Evolutionary conservation across 2,113 vertebrate species (phyloP).

Genomic region (Marmota flaviventris): DNA sequence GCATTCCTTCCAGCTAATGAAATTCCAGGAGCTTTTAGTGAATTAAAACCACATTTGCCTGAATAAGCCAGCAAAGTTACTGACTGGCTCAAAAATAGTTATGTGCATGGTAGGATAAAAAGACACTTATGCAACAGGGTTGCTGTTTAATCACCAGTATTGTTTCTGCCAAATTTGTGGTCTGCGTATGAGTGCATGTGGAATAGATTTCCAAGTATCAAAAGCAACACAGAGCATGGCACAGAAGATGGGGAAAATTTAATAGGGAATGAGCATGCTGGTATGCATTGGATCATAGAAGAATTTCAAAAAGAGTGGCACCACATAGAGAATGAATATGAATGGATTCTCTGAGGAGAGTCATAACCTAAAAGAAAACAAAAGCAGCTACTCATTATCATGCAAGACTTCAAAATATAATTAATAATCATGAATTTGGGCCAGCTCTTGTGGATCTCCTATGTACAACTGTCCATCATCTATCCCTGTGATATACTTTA

Average conservation of each 20-base stretch:
- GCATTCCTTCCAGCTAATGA: slow-evolving; percentile 18
- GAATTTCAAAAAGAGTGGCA: not conserved
- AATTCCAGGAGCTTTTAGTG: slow-evolving; percentile 42
- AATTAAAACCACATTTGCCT: slow-evolving; percentile 51
- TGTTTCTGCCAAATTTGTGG: not conserved
- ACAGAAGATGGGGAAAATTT: not conserved
- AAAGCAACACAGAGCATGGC: not conserved
- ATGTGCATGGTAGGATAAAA: not conserved
- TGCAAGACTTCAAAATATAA: not conserved
- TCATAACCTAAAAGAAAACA: not conserved
- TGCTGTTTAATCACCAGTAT: not conserved
- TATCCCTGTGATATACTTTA: not conserved
- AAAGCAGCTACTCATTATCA: not conserved
- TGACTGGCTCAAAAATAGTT: not conserved
- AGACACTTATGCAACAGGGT: not conserved
- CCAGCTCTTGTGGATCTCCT: not conserved
- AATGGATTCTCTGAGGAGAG: not conserved
- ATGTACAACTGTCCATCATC: too few relatives aligned
- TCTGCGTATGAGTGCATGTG: not conserved
- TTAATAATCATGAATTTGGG: not conserved
- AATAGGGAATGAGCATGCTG: not conserved
- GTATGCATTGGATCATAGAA: not conserved
- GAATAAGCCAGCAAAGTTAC: not conserved
- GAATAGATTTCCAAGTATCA: not conserved
- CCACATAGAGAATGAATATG: not conserved